Conservation (phyloP, 2,113 vertebrate species). For the Odobenus rosmarus region DNA sequence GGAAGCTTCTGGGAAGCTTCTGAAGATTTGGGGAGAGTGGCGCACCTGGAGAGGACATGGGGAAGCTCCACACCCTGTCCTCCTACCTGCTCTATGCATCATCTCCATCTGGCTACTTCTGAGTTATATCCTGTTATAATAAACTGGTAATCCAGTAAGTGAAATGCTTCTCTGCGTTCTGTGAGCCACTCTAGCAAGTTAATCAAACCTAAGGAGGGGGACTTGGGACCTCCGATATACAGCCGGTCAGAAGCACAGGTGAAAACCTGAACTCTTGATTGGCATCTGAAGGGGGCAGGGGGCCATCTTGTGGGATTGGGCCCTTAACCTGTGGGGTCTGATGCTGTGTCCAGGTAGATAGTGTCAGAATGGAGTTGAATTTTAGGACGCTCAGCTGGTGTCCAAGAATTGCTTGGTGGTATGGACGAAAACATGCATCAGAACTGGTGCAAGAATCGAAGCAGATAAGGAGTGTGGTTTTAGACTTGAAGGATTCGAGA, state of each 20-base stretch:
- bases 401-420: not conserved
- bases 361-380: not conserved
- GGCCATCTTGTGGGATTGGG: not conserved
- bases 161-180: not conserved
- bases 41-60: not conserved
- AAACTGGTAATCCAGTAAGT: not conserved
- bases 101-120: not conserved
- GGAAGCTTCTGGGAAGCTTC: not conserved
- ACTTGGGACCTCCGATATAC: not conserved
- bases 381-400: not conserved
- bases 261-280: not conserved
- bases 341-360: not conserved
- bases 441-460: not conserved
- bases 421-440: not conserved
- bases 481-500: not conserved
- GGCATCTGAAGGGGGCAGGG: not conserved
- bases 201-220: not conserved
- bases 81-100: not conserved
- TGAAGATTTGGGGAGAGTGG: not conserved
- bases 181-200: not conserved
- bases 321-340: not conserved
- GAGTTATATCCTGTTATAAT: not conserved
- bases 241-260: not conserved
- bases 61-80: not conserved
- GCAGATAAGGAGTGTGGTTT: not conserved